Evolutionary conservation across 1,140 invertebrate species (phyloP).

Genomic region (Amyelois transitella): DNA sequence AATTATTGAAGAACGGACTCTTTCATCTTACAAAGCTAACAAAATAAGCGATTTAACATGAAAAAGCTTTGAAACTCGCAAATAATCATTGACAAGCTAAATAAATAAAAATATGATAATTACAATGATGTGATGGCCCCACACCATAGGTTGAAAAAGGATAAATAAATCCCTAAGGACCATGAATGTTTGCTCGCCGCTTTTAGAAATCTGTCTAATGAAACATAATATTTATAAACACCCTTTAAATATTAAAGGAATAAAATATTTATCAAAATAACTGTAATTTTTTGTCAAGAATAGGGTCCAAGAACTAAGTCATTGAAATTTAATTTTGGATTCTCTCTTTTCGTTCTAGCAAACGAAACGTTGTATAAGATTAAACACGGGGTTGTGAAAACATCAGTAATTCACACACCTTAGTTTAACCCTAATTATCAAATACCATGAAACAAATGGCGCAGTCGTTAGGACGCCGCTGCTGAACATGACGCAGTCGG

Average conservation of each 20-base stretch:
- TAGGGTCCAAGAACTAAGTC: too few relatives aligned
- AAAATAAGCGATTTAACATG: not conserved
- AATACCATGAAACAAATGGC: not conserved
- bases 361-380: too few relatives aligned
- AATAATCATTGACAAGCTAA: not conserved
- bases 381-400: not conserved
- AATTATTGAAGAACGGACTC: too few relatives aligned
- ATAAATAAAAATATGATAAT: not conserved
- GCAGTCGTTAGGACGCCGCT: constrained; percentile 25
- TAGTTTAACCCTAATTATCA: not conserved
- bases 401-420: not conserved
- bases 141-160: not conserved
- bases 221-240: too few relatives aligned
- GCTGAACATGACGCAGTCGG: constrained; percentile 12
- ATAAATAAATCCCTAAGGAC: not conserved
- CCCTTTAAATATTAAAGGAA: too few relatives aligned
- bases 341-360: too few relatives aligned
- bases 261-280: too few relatives aligned
- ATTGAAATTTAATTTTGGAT: too few relatives aligned
- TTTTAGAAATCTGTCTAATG: too few relatives aligned
- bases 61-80: not conserved
- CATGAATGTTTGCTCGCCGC: too few relatives aligned
- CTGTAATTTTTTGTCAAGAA: too few relatives aligned
- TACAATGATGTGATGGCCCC: not conserved
- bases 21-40: too few relatives aligned